A percentile compares a stretch with the other conserved stretches of the same genome.
Evolutionary conservation across 2,888 invertebrate genomes (phyloP).

Genomic region (Apeira syringaria): DNA sequence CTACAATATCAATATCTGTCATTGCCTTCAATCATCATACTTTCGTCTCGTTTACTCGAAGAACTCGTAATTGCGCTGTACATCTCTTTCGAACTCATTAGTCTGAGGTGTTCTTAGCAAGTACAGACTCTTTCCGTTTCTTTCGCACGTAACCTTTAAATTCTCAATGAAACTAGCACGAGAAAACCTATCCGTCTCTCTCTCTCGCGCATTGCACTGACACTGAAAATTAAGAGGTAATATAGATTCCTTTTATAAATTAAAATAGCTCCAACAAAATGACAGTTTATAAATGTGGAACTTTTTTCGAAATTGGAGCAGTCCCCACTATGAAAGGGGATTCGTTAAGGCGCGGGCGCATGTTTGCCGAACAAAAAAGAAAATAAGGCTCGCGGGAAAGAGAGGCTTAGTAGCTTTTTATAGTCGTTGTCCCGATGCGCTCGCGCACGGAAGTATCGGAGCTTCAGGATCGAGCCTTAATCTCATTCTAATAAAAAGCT

Average conservation of each 20-base stretch:
- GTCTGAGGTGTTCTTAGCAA: slow-evolving; percentile 56
- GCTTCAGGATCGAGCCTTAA: slow-evolving; percentile 77
- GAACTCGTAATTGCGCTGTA: slow-evolving; percentile 68
- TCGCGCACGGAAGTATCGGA: slow-evolving; percentile 77
- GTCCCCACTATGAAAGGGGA: slow-evolving; percentile 57
- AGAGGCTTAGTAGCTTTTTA: slow-evolving; percentile 78
- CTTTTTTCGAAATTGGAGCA: slow-evolving; percentile 59
- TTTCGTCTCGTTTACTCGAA: slow-evolving; percentile 77
- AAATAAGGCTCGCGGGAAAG: slow-evolving; percentile 77
- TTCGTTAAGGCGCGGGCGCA: slow-evolving; percentile 63
- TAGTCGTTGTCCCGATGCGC: slow-evolving; percentile 79
- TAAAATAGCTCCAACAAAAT: slow-evolving; percentile 56
- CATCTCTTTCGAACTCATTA: slow-evolving; percentile 79
- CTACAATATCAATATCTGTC: slow-evolving; percentile 79
- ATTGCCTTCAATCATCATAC: slow-evolving; percentile 74
- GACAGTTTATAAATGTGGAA: slow-evolving; percentile 57
- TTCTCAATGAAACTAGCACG: slow-evolving; percentile 41
- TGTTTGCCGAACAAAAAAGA: slow-evolving; percentile 66
- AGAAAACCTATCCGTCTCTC: slow-evolving; percentile 50
- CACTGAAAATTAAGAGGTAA: slow-evolving; percentile 55
- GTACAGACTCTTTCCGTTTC: slow-evolving; percentile 66
- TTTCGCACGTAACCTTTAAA: slow-evolving; percentile 59
- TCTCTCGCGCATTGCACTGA: slow-evolving; percentile 42
- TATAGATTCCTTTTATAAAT: slow-evolving; percentile 52
- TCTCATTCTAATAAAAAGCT: slow-evolving; percentile 81